Evolutionary conservation across 2,888 invertebrate genomes (phyloP).

Genomic region (Sipha maydis): DNA sequence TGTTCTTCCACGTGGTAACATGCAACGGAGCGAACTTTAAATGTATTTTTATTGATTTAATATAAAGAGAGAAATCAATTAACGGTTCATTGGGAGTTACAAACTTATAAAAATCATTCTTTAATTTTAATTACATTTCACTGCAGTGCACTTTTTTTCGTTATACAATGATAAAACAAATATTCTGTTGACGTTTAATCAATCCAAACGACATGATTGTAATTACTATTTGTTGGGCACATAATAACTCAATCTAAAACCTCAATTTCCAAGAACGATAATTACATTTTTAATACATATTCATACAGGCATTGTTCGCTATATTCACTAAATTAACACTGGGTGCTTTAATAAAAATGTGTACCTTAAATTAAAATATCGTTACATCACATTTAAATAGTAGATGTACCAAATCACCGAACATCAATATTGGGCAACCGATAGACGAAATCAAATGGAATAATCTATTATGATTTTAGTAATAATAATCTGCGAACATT

Average conservation of each 20-base stretch:
- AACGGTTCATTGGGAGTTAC: neutral
- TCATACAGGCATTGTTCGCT: too few species aligned
- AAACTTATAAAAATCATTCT: neutral
- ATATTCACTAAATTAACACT: too few species aligned
- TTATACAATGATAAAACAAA: neutral
- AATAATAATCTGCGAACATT: too few species aligned
- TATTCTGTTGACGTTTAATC: neutral
- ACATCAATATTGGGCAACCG: too few species aligned
- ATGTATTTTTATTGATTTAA: slow-evolving; percentile 28
- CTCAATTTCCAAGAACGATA: neutral
- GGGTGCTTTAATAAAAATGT: too few species aligned
- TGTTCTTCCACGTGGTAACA: neutral
- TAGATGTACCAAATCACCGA: too few species aligned
- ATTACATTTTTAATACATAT: neutral
- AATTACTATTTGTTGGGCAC: neutral
- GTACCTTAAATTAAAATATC: neutral
- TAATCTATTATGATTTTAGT: too few species aligned
- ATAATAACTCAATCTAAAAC: too few species aligned
- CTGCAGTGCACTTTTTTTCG: neutral
- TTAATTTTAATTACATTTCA: neutral
- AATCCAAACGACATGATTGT: neutral
- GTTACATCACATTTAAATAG: too few species aligned
- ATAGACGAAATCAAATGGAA: too few species aligned
- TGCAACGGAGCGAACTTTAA: slow-evolving; percentile 30
- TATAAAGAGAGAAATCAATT: slow-evolving; percentile 9